Percentiles rank a stretch among this genome's conserved stretches.
phyloP scores from a whole-genome alignment of 2,113 vertebrate genomes.

The Lynx canadensis region DNA sequence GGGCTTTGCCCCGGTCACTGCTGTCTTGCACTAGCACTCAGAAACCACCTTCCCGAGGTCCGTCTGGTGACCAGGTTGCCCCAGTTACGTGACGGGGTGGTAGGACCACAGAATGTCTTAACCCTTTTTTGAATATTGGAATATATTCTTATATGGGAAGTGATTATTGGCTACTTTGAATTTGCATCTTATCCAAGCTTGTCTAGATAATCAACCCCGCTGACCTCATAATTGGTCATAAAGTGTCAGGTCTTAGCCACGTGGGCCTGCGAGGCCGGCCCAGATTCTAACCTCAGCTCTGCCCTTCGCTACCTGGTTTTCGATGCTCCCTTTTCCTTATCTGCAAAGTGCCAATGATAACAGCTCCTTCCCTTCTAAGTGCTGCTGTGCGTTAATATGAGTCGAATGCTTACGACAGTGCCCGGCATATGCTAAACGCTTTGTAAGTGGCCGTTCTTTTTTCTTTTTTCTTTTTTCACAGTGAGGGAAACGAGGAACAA shows the following conservation, averaged over 20 bases:
- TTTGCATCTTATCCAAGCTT: background rate
- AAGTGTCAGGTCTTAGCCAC: background rate
- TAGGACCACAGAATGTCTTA: background rate
- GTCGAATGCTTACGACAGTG: background rate
- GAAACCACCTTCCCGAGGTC: background rate
- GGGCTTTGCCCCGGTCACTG: background rate
- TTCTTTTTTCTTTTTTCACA: background rate
- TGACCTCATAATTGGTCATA: background rate
- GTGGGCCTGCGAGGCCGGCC: fast-evolving
- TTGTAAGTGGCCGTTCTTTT: fast-evolving
- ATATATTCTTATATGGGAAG: background rate
- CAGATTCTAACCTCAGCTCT: background rate
- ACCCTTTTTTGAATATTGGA: background rate
- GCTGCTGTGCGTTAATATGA: background rate
- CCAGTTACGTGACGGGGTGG: no score
- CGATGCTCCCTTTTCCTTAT: background rate
- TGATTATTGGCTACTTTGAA: background rate
- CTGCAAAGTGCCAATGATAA: background rate
- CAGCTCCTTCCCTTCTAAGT: background rate
- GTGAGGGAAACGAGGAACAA: background rate
- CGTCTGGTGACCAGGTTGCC: background rate
- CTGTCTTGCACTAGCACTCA: background rate
- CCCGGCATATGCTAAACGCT: background rate
- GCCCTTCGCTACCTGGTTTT: background rate
- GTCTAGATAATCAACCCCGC: background rate